phyloP scores from a whole-genome alignment of 2,888 invertebrate species.

The Hoplodrina ambigua region DNA sequence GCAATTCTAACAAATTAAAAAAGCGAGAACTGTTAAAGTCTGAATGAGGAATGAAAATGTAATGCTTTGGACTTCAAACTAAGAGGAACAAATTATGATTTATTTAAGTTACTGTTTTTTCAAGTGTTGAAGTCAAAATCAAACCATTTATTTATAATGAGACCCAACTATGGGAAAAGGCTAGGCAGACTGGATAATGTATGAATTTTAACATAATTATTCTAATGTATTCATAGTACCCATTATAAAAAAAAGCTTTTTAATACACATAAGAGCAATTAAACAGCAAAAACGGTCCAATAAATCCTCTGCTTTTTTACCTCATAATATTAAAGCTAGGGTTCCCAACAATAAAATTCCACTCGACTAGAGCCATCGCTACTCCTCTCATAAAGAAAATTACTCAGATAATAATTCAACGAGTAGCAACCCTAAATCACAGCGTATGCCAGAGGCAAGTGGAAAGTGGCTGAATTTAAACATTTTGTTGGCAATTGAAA shows the following conservation, averaged over 20 bases:
- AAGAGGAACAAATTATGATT: neutral
- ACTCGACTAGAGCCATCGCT: slow-evolving; percentile 63
- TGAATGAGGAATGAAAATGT: neutral
- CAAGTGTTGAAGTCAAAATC: too few relatives aligned
- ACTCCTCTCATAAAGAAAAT: slow-evolving; percentile 66
- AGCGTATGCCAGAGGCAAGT: slow-evolving; percentile 78
- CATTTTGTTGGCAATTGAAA: slow-evolving; percentile 78
- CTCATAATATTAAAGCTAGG: slow-evolving; percentile 33
- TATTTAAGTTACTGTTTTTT: too few relatives aligned
- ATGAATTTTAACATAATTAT: too few relatives aligned
- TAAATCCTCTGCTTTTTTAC: slow-evolving; percentile 47
- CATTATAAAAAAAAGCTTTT: neutral
- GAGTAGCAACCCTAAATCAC: slow-evolving; percentile 77
- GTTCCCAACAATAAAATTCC: slow-evolving; percentile 68
- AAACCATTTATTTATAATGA: too few relatives aligned
- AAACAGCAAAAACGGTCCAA: slow-evolving; percentile 4
- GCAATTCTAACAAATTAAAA: slow-evolving; percentile 16
- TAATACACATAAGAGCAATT: neutral
- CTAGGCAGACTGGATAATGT: too few relatives aligned
- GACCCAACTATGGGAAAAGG: too few relatives aligned
- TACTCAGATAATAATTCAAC: slow-evolving; percentile 75
- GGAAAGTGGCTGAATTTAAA: slow-evolving; percentile 76
- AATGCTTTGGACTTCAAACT: neutral
- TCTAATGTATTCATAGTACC: too few relatives aligned
- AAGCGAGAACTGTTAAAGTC: neutral